Conservation (phyloP, 2,888 invertebrate genomes). For the Eristalis arbustorum region DNA sequence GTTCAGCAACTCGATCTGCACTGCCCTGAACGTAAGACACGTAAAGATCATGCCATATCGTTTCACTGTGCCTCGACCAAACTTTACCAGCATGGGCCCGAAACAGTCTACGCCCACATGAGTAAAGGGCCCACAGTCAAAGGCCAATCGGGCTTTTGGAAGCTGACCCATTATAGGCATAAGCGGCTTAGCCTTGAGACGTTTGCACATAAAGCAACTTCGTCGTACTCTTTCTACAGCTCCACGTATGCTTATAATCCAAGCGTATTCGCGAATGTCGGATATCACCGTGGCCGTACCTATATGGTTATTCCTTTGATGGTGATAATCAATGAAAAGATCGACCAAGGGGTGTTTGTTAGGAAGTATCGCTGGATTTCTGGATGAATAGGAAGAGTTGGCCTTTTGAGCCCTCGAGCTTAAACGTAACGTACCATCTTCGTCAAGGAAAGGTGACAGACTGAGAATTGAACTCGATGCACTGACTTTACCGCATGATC, state of each 20-base stretch:
- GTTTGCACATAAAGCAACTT: background rate
- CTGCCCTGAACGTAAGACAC: background rate
- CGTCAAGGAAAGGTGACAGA: background rate
- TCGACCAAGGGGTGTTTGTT: background rate
- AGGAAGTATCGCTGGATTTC: background rate
- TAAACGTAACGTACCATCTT: background rate
- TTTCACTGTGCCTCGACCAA: background rate
- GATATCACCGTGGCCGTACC: background rate
- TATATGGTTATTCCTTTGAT: background rate
- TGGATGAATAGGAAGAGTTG: background rate
- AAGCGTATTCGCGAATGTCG: background rate
- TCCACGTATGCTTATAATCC: background rate
- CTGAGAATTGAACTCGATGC: too few relatives aligned
- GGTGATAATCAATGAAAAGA: background rate
- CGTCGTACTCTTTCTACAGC: background rate
- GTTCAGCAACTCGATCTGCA: background rate
- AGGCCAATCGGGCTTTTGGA: slow-evolving; percentile 4
- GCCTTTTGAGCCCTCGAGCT: background rate
- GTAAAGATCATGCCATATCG: slow-evolving; percentile 5
- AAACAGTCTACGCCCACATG: background rate
- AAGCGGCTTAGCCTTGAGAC: background rate
- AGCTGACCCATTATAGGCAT: background rate
- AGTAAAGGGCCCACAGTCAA: background rate
- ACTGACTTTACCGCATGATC: background rate
- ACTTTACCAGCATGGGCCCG: background rate